A percentile compares a stretch with the other conserved stretches of the same genome.
These are phyloP conservation scores for Copsychus sechellarum DNA, from an alignment of 2,113 vertebrate species.

Conservation along the genomic window DNA sequence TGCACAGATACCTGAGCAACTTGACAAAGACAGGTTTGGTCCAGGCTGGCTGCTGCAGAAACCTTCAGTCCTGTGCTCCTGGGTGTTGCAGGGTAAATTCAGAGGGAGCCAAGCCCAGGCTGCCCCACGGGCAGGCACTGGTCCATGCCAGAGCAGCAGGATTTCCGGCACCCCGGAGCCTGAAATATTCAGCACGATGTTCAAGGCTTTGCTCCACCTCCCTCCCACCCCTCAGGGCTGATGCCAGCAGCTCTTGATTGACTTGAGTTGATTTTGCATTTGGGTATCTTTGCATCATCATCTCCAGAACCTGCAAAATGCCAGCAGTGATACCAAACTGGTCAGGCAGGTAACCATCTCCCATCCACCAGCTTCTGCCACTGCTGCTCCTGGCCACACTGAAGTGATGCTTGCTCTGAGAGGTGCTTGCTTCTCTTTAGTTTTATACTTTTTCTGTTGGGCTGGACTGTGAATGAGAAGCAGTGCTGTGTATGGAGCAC, in stretches of 20 bases:
- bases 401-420: not conserved
- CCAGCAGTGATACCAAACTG: not conserved
- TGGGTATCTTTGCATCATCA: not conserved
- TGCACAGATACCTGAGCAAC: not conserved
- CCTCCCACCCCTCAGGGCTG: not conserved
- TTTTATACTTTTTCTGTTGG: not conserved
- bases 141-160: not conserved
- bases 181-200: not conserved
- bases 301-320: not conserved
- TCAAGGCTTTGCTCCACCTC: not conserved
- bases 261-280: not conserved
- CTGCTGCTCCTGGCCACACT: not conserved
- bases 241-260: not conserved
- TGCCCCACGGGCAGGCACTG: fast-evolving
- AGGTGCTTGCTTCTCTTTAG: not conserved
- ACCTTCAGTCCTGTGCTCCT: fast-evolving
- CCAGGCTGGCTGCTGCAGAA: not conserved
- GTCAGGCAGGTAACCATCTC: not conserved
- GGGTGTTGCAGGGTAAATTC: not conserved
- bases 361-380: not conserved
- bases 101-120: not conserved
- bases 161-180: not conserved
- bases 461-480: not conserved
- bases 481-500: not conserved
- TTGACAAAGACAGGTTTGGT: not conserved